Base-by-base conservation (phyloP, 53 echinoderm and acorn worm genomes). In the Zoroaster sp. region DNA sequence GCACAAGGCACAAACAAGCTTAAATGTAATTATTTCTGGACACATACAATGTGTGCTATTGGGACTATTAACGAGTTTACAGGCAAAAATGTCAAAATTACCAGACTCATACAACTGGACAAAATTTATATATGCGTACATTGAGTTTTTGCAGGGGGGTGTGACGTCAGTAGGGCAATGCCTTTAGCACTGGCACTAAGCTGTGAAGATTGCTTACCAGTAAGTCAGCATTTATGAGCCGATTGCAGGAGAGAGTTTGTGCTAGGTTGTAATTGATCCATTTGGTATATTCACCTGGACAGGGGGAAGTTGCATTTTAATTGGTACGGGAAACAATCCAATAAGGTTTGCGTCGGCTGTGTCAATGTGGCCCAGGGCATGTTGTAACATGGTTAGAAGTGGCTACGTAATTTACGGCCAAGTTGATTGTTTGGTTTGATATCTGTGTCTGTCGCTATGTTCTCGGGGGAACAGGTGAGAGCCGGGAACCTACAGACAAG, bases 281-380 rank as follows among this genome's bases (percentile, higher is more conserved):
- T 38, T 5, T 11, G 40, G 71, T 85, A 70, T 70, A 54, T 85
- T 70, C 85, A 85, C 85, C 85, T 85, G 85, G 69, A 35, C 66
- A n/a, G 35, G 33, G n/a, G 33, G n/a, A 70, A 85, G 85, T 85
- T 85, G 85, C 70, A 13, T 85, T 85, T 85, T 85, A 85, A 85
- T 85, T 85, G 85, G 85, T 69, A 85, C 70, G 85, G 71, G 71
- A 85, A 85, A 85, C 85, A 85, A 85, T 85, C 85, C 85, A 85
- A 85, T 85, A 85, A 85, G 85, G 85, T 70, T 85, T 85, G 85
- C 85, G 23, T 85, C 85, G 72, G 85, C 85, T 85, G 85, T 85
- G 85, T 85, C 85, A 85, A 85, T 70, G 70, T 46, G 37, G 71
- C 85, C 71, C 51, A 3, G 49, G 85, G 85, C 70, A 82, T 82